These are phyloP conservation scores for Hycleus phaleratus DNA, from an alignment of 1,140 invertebrate species.

Conservation along the genomic window DNA sequence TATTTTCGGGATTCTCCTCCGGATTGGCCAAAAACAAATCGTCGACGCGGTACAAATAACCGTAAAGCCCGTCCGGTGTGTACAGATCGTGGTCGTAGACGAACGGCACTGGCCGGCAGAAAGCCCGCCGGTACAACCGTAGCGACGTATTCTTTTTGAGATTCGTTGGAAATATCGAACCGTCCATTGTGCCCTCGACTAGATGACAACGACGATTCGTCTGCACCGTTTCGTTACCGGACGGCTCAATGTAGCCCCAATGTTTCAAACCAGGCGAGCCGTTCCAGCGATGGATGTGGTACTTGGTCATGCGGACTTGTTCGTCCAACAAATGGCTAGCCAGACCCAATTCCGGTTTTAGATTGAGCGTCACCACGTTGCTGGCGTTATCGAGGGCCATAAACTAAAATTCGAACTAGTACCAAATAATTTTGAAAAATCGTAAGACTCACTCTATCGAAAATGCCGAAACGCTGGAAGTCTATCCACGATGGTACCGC, in stretches of 20 bases:
- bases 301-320: conserved; percentile 42
- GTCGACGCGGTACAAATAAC: conserved; percentile 44
- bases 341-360: conserved; percentile 30
- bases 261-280: conserved; percentile 49
- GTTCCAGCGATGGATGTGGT: conserved; percentile 48
- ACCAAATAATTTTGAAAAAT: not conserved
- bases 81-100: conserved; percentile 41
- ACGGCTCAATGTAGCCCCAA: conserved; percentile 49
- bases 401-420: conserved; percentile 24
- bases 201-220: conserved; percentile 49
- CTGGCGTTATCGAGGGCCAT: conserved; percentile 32
- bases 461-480: conserved; percentile 68
- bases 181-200: conserved; percentile 54
- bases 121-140: conserved; percentile 56
- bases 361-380: conserved; percentile 31
- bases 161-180: conserved; percentile 50
- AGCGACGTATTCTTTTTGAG: conserved; percentile 48
- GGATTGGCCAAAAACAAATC: conserved; percentile 49
- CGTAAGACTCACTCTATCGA: conserved; percentile 63
- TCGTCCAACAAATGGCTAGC: conserved; percentile 32
- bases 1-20: conserved; percentile 50
- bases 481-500: conserved; percentile 65
- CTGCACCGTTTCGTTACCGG: conserved; percentile 18
- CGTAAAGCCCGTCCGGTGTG: conserved; percentile 38
- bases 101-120: conserved; percentile 57